Conservation (phyloP, 2,888 invertebrate genomes). For the Volucella inanis region DNA sequence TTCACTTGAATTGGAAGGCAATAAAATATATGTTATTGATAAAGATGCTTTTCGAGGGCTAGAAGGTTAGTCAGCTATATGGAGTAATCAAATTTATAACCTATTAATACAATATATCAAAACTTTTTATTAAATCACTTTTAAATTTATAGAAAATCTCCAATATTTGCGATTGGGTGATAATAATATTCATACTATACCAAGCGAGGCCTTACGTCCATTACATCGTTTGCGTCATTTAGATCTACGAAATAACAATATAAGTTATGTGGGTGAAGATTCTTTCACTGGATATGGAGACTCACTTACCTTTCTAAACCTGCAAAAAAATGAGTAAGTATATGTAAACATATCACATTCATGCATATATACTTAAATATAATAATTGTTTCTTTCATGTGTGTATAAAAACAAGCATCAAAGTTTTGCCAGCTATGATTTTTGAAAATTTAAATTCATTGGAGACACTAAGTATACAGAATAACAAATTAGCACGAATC, state of each 20-base stretch:
- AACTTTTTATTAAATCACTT: conserved; percentile 19
- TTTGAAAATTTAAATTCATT: conserved; percentile 95
- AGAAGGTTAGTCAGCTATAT: conserved; percentile 87
- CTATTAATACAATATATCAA: conserved; percentile 1
- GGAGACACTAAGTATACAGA: conserved; percentile 93
- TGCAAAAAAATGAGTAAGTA: conserved; percentile 95
- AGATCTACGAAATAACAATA: conserved; percentile 94
- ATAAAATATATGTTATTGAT: conserved; percentile 91
- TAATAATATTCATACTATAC: conserved; percentile 93
- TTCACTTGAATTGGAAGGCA: conserved; percentile 94
- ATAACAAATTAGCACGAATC: conserved; percentile 92
- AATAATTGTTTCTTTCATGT: background rate
- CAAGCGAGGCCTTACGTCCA: conserved; percentile 91
- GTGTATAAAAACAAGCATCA: conserved; percentile 86
- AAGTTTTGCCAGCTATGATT: conserved; percentile 90
- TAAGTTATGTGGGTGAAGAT: conserved; percentile 91
- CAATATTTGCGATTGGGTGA: conserved; percentile 95
- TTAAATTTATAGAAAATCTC: conserved; percentile 88
- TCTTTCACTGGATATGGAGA: conserved; percentile 95
- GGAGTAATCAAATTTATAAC: too few relatives aligned
- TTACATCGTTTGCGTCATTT: conserved; percentile 94
- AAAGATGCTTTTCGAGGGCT: conserved; percentile 93
- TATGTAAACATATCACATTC: background rate
- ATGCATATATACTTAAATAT: too few relatives aligned
- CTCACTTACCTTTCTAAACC: conserved; percentile 95